These are phyloP conservation scores for Drosophila kikkawai DNA, from an alignment of 1,140 invertebrate genomes.

Conservation along the genomic window DNA sequence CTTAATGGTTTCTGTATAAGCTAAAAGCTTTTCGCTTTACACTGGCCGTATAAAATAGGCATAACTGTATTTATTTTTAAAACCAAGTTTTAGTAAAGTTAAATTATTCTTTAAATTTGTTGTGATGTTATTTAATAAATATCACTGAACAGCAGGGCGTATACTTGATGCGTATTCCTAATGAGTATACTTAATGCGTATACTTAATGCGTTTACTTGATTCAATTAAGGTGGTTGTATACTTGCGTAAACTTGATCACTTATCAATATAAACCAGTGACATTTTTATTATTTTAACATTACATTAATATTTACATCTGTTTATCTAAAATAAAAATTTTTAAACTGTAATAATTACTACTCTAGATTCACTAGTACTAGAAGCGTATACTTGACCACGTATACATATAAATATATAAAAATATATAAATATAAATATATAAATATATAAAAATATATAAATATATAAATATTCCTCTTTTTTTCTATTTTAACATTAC, in stretches of 20 bases:
- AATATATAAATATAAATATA: too few species aligned
- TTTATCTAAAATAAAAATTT: neutral
- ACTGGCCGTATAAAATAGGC: neutral
- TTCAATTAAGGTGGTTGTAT: too few species aligned
- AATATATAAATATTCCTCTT: too few species aligned
- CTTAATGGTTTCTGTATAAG: neutral
- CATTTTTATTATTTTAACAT: neutral
- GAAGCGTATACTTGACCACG: too few species aligned
- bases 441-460: too few species aligned
- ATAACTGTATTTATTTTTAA: neutral
- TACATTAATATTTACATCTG: neutral
- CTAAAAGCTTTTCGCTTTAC: neutral
- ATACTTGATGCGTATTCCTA: slow-evolving; percentile 19
- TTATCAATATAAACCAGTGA: neutral
- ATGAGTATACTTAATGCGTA: neutral
- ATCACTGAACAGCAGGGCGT: neutral
- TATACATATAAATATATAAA: too few species aligned
- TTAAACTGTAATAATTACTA: too few species aligned
- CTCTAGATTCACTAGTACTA: too few species aligned
- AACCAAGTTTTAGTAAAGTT: neutral
- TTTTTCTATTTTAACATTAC: too few species aligned
- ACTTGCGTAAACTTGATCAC: neutral
- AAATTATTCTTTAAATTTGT: neutral
- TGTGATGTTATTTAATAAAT: neutral
- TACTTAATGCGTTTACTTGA: neutral